phyloP scores from a whole-genome alignment of 2,113 vertebrate species.

The Antigone vipio region DNA sequence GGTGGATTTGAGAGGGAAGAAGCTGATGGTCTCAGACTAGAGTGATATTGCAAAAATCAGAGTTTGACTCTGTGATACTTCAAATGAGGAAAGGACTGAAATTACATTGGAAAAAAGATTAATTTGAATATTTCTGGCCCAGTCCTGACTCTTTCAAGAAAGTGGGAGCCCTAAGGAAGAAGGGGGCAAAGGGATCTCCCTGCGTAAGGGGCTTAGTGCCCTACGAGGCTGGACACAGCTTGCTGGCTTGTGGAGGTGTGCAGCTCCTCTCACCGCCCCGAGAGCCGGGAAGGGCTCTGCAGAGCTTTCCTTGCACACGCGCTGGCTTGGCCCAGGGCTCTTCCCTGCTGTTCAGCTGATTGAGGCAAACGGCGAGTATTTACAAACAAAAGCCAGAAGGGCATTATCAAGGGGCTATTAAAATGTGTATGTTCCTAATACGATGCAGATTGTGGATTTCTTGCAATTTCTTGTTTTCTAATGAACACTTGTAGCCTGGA shows the following conservation, averaged over 20 bases:
- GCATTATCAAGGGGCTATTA: neutral
- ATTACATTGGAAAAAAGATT: neutral
- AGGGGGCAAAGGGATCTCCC: neutral
- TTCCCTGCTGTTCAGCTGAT: neutral
- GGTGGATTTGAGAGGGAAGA: neutral
- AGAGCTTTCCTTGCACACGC: neutral
- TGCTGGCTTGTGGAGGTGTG: neutral
- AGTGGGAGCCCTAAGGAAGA: neutral
- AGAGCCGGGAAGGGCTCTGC: neutral
- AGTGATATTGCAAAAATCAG: neutral
- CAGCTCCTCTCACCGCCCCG: neutral
- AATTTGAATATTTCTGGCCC: neutral
- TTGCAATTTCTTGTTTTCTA: neutral
- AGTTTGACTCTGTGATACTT: neutral
- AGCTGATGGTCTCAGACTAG: neutral
- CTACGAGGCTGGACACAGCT: too few relatives aligned
- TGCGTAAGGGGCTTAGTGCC: neutral
- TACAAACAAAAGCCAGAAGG: neutral
- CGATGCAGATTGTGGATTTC: neutral
- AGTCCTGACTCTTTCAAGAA: neutral
- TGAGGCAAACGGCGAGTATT: neutral
- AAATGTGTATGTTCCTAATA: neutral
- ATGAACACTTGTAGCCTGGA: neutral
- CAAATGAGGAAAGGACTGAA: neutral
- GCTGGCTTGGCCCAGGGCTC: neutral